These are phyloP conservation scores for Channa argus DNA, from an alignment of 2,113 vertebrate genomes.

Conservation along the genomic window DNA sequence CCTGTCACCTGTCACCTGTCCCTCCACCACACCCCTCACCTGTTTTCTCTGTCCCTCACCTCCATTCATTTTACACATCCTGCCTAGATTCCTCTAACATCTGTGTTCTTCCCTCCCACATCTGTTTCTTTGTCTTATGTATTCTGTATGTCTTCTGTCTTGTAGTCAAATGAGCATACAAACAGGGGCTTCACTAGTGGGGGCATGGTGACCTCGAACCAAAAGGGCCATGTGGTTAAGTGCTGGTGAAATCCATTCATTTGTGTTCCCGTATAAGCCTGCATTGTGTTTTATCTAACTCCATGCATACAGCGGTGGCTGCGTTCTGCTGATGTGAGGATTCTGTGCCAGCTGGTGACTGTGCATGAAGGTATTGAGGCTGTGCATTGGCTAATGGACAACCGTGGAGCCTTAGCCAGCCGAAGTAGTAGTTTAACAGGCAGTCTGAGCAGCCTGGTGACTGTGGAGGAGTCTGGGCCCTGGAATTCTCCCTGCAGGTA, in stretches of 20 bases:
- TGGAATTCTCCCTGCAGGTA: slow-evolving; percentile 55
- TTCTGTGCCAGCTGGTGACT: slow-evolving; percentile 89
- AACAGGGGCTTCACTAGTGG: background rate
- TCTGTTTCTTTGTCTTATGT: background rate
- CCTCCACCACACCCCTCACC: no score
- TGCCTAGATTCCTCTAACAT: slow-evolving; percentile 29
- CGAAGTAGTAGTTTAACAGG: slow-evolving; percentile 89
- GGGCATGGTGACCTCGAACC: background rate
- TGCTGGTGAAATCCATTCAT: no score
- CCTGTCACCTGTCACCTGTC: no score
- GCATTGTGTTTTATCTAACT: background rate
- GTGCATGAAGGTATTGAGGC: slow-evolving; percentile 93
- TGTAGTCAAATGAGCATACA: background rate
- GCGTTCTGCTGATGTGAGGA: slow-evolving; percentile 87
- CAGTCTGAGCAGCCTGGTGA: slow-evolving; percentile 90
- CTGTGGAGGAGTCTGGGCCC: slow-evolving; percentile 43
- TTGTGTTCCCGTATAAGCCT: background rate
- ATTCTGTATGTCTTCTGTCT: background rate
- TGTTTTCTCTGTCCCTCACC: background rate
- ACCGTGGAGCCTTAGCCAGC: slow-evolving; percentile 83
- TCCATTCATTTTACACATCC: slow-evolving; percentile 27
- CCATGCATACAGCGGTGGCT: slow-evolving; percentile 75
- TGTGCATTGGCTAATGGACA: slow-evolving; percentile 90
- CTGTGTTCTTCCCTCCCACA: background rate
- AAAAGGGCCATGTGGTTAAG: no score